Base-by-base conservation (phyloP, 92 coral and sea anemone species). In the Phenganax stokvisi region DNA sequence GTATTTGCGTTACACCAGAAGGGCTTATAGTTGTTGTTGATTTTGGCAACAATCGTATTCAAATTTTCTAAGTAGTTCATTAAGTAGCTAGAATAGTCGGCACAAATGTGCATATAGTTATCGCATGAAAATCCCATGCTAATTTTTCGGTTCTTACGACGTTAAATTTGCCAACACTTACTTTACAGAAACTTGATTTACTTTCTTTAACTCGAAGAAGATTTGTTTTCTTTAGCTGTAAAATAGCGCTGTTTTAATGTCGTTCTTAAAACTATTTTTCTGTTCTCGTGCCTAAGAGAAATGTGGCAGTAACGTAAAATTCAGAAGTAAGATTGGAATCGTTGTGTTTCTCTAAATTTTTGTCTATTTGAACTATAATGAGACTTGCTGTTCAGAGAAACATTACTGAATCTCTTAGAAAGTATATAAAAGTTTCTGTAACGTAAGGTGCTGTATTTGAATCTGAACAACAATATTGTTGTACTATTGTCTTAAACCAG, bases 11-110 rank as follows among this genome's bases (percentile, higher is more conserved):
- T 29, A 89, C 97, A 56, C 92, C 93, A 57, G 97, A 94, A 63
- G 98, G 98, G 20, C 86, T 85, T 12, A 92, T 94, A 29, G 86
- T 94, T 20, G 96, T 89, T 51, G 98, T 94, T 82, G 98, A 94
- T 86, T 94, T 94, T 89, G 98, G 98, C 56, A 94, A 94, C 85
- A 94, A 94, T 79, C 96, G 98, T 31, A 92, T 94, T 57, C 98
- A 94, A 90, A 93, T 94, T 70, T 94, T 94, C 87, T 94, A 86
- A 88, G 59, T 58, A 57, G 68, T 62, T 62, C 30, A 28, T 57
- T 74, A 17, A 60, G 47, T 37, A 37, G 54, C 44, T 37, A 51
- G 28, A 16, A 64, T 72, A 79, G 57, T 80, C 29, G 58, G 58
- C 30, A 76, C 47, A 78, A 60, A 53, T 76, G 79, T 76, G 82